phyloP scores from a whole-genome alignment of 2,113 vertebrate genomes.

The Balaeniceps rex region DNA sequence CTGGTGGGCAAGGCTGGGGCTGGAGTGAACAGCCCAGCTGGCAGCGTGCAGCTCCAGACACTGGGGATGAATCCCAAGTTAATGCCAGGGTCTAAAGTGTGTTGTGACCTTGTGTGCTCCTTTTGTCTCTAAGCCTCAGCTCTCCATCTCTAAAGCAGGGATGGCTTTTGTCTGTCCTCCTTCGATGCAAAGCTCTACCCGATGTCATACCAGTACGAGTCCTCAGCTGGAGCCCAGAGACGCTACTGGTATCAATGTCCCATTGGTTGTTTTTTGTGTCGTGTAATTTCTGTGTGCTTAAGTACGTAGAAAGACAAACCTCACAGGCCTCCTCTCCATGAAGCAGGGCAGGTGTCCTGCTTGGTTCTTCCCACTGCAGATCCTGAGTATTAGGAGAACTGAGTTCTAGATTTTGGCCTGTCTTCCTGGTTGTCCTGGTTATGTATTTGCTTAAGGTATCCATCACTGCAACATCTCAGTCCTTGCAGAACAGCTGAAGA shows the following conservation, averaged over 20 bases:
- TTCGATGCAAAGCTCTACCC: neutral
- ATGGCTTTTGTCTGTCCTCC: neutral
- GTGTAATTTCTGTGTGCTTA: neutral
- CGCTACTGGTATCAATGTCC: neutral
- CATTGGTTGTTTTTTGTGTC: neutral
- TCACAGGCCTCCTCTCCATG: too few species aligned
- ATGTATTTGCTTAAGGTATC: neutral
- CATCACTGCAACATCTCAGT: too few species aligned
- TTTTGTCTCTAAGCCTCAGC: neutral
- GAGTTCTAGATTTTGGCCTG: neutral
- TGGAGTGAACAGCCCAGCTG: neutral
- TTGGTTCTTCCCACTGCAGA: neutral
- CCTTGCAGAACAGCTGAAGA: neutral
- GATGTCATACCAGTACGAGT: too few species aligned
- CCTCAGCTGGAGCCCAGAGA: neutral
- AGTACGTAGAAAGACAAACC: neutral
- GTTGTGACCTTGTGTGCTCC: neutral
- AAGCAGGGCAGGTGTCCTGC: neutral
- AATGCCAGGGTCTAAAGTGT: neutral
- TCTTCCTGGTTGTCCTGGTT: neutral
- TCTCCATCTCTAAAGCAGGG: neutral
- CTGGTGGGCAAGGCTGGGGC: neutral
- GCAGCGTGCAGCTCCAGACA: fast-evolving
- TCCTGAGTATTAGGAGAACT: neutral
- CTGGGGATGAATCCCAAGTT: neutral